These are phyloP conservation scores for Pteropus alecto DNA, from an alignment of 2,113 vertebrate species.

Conservation along the genomic window DNA sequence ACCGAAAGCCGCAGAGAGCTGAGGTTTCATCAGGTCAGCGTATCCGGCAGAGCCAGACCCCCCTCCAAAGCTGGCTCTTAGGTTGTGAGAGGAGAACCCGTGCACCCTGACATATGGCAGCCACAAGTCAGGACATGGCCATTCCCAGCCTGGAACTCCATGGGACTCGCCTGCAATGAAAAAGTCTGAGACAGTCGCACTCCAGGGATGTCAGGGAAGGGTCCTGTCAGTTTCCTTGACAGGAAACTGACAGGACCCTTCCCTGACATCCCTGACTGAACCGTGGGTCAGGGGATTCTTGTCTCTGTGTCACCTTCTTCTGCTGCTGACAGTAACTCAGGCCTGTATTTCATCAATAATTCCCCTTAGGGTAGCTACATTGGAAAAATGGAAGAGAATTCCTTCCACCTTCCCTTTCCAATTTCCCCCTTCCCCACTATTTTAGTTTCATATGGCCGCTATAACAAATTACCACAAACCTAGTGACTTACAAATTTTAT, in stretches of 20 bases:
- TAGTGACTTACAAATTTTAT: not conserved
- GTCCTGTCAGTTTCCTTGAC: not conserved
- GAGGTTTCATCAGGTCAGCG: not conserved
- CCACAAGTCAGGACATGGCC: not conserved
- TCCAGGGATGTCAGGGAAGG: not conserved
- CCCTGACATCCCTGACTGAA: too few relatives aligned
- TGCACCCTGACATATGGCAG: not conserved
- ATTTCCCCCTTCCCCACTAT: too few relatives aligned
- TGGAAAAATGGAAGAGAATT: not conserved
- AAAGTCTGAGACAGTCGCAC: not conserved
- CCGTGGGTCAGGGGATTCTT: not conserved
- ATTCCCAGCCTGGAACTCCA: not conserved
- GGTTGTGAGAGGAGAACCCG: not conserved
- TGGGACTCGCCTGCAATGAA: not conserved
- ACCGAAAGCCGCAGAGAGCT: not conserved
- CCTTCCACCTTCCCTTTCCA: not conserved
- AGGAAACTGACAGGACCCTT: too few relatives aligned
- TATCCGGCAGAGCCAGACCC: not conserved
- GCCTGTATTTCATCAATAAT: not conserved
- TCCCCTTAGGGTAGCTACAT: not conserved
- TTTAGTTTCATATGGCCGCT: not conserved
- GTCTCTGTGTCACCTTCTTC: not conserved
- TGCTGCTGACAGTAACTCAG: not conserved
- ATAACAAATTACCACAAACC: not conserved
- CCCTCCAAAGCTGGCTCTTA: not conserved